Evolutionary conservation across 2,888 invertebrate genomes (phyloP).

Genomic region (Dione juno): DNA sequence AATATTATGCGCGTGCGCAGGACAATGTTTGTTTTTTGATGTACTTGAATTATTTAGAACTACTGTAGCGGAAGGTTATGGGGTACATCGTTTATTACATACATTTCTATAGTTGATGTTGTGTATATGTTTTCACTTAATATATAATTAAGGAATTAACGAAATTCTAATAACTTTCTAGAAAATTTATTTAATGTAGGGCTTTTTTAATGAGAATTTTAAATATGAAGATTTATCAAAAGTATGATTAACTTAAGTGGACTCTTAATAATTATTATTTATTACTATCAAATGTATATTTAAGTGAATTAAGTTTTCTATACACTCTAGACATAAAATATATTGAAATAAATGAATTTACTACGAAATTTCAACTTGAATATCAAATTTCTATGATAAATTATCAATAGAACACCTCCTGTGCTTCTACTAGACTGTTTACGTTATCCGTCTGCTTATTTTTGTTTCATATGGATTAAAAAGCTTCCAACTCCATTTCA

Average conservation of each 20-base stretch:
- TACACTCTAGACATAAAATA: too few species aligned
- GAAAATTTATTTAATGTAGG: too few species aligned
- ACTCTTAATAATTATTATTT: too few species aligned
- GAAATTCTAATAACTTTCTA: too few species aligned
- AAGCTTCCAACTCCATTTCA: conserved; percentile 74
- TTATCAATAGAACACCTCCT: conserved; percentile 15
- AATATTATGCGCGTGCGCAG: conserved; percentile 55
- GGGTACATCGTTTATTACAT: conserved; percentile 43
- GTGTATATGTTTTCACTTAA: too few species aligned
- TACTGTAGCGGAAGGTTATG: conserved; percentile 27
- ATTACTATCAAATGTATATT: too few species aligned
- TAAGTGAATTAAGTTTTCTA: background rate
- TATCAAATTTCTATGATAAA: conserved; percentile 9
- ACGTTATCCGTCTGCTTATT: conserved; percentile 78
- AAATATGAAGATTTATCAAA: too few species aligned
- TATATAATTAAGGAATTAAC: too few species aligned
- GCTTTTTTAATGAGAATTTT: too few species aligned
- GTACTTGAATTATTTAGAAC: conserved; percentile 47
- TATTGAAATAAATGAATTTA: too few species aligned
- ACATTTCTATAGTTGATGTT: background rate
- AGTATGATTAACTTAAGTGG: too few species aligned
- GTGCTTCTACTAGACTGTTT: conserved; percentile 65
- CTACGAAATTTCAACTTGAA: background rate
- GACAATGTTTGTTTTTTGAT: conserved; percentile 30
- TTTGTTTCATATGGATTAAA: conserved; percentile 81